Conservation (phyloP, 2,888 invertebrate species). For the Drosophila infuscata region DNA sequence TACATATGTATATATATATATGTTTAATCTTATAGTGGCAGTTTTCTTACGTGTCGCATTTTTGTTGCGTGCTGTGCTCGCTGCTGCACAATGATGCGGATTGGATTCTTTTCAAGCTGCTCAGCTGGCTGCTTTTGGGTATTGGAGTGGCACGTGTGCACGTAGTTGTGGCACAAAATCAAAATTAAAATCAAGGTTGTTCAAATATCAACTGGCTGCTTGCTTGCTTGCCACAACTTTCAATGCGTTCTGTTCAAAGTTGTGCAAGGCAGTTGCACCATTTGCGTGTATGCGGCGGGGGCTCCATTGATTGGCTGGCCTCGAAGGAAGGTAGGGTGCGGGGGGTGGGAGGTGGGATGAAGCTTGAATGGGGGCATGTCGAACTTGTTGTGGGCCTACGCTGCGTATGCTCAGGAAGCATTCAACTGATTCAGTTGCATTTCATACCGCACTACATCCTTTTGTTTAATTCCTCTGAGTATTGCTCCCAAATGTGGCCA, state of each 20-base stretch:
- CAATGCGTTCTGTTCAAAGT: slow-evolving; percentile 45
- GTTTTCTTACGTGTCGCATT: slow-evolving; percentile 8
- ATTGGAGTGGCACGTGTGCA: slow-evolving; percentile 22
- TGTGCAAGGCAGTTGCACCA: slow-evolving; percentile 2
- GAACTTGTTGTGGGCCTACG: slow-evolving; percentile 43
- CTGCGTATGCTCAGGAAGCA: slow-evolving; percentile 30
- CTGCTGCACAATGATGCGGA: slow-evolving; percentile 45
- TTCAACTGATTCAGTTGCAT: slow-evolving; percentile 21
- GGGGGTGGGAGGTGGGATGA: neutral
- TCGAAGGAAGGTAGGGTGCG: slow-evolving; percentile 9
- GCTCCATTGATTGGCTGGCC: neutral
- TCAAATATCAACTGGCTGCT: slow-evolving; percentile 55
- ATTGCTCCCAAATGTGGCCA: slow-evolving; percentile 11
- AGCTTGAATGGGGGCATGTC: neutral
- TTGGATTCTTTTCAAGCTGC: slow-evolving; percentile 45
- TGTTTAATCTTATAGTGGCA: neutral
- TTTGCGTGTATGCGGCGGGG: neutral
- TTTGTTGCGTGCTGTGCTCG: neutral
- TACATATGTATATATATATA: neutral
- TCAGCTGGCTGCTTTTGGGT: slow-evolving; percentile 12
- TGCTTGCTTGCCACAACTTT: slow-evolving; percentile 63
- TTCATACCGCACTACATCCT: slow-evolving; percentile 16
- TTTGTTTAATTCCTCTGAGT: slow-evolving; percentile 20
- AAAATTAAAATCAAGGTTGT: slow-evolving; percentile 45
- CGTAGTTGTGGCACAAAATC: slow-evolving; percentile 21